Evolutionary conservation across 2,113 vertebrate species (phyloP).

Genomic region (cat (Felis catus)): DNA sequence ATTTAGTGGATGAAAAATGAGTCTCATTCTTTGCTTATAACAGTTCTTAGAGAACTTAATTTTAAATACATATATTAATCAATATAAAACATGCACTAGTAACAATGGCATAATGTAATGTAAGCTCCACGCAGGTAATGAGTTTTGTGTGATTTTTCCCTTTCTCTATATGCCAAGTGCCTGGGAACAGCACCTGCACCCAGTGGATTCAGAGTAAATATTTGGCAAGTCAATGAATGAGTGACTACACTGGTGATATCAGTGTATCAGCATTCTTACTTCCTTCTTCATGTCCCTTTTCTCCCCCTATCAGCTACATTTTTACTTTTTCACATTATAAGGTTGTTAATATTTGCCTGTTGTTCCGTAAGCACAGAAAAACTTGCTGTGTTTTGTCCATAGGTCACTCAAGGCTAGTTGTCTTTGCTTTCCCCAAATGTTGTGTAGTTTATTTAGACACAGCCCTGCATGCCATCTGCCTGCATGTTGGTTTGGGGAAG

Average conservation of each 20-base stretch:
- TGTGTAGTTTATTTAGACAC: background rate
- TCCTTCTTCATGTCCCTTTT: background rate
- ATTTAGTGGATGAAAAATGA: conserved; percentile 53
- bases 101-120: background rate
- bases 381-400: background rate
- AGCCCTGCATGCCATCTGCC: background rate
- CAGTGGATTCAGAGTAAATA: background rate
- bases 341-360: background rate
- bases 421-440: background rate
- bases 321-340: background rate
- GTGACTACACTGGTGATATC: background rate
- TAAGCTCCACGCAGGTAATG: background rate
- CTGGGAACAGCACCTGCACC: background rate
- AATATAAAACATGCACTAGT: background rate
- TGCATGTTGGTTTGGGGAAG: background rate
- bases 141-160: background rate
- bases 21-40: conserved; percentile 6
- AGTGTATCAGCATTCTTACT: background rate
- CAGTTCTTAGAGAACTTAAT: conserved; percentile 38
- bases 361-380: background rate
- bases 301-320: background rate
- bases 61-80: background rate
- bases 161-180: background rate
- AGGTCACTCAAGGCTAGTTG: background rate
- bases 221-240: background rate